Conservation (phyloP, 2,797 vertebrate species). For the Ctenosaura bakeri region DNA sequence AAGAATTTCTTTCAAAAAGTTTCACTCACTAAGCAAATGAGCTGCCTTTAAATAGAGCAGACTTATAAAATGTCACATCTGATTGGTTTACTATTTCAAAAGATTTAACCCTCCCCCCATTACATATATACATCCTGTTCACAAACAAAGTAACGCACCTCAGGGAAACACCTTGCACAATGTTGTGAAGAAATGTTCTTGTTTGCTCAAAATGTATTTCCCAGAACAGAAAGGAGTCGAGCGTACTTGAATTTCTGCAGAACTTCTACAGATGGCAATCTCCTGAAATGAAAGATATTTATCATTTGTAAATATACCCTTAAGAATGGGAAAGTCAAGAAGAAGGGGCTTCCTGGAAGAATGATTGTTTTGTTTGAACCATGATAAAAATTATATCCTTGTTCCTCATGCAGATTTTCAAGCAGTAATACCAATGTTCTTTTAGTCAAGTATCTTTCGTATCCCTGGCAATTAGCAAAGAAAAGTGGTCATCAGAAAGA, state of each 20-base stretch:
- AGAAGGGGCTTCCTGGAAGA: background rate
- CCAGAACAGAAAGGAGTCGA: background rate
- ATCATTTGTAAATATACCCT: background rate
- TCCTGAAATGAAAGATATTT: background rate
- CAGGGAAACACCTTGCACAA: background rate
- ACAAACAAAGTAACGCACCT: background rate
- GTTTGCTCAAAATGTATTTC: background rate
- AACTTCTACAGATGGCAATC: background rate
- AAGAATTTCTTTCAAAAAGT: background rate
- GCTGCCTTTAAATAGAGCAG: background rate
- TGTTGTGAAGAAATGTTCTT: background rate
- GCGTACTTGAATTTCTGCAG: background rate
- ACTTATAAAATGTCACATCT: background rate
- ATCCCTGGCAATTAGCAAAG: background rate
- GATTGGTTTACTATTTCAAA: background rate
- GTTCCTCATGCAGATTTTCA: background rate
- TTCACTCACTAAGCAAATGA: background rate
- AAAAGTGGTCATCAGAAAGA: background rate
- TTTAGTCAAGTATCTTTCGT: background rate
- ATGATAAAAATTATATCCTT: background rate
- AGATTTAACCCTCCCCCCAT: background rate
- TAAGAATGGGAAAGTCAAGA: background rate
- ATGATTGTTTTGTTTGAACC: background rate
- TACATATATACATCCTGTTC: background rate
- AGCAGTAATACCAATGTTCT: background rate